Base-by-base conservation (phyloP, 2,113 vertebrate genomes). In the Phyllopteryx taeniolatus region DNA sequence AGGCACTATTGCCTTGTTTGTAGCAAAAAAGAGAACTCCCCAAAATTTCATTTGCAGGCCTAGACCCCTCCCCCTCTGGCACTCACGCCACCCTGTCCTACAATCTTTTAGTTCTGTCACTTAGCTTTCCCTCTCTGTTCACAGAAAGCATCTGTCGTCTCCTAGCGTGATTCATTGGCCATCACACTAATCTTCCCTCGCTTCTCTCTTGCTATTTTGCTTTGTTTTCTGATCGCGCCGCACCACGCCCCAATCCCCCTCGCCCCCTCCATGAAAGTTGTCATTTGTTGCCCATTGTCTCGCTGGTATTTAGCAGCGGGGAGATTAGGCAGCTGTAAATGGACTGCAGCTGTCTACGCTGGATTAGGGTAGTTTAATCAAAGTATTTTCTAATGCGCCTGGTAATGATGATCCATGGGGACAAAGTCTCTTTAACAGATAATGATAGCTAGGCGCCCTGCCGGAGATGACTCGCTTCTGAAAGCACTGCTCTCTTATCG, bases 351-450 rank as follows among this genome's bases (percentile, higher is more conserved):
- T 97, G 95, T 95, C 95, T 95, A 94, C 92, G 96, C 95, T 95
- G 95, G 96, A 96, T 97, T 96, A 96, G 95, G 92, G 94, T 94
- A 96, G 95, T 98, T 96, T 96, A 97, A 98, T 97, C 96, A 97
- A 96, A 98, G 96, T 96, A 96, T 96, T 97, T 96, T 88, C 95
- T 96, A 97, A 97, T 96, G 94, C 94, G 94, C 92, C 94, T 95
- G 91, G 94, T 96, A 96, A 96, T 97, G 95, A 95, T 96, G 96
- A 97, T 96, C 95, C 95, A 96, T 95, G 92, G 94, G 95, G 95
- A 95, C 94, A 92, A 92, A 93, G 95, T 95, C 95, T 96, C 95
- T 96, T 96, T 95, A 96, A 94, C 94, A 95, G 95, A 96, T 97
- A 96, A 98, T 96, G 96, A 96, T 95, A 94, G 95, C 94, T 93